Base-by-base conservation (phyloP, 2,797 vertebrate species). In the Coranthus polyacanthus region DNA sequence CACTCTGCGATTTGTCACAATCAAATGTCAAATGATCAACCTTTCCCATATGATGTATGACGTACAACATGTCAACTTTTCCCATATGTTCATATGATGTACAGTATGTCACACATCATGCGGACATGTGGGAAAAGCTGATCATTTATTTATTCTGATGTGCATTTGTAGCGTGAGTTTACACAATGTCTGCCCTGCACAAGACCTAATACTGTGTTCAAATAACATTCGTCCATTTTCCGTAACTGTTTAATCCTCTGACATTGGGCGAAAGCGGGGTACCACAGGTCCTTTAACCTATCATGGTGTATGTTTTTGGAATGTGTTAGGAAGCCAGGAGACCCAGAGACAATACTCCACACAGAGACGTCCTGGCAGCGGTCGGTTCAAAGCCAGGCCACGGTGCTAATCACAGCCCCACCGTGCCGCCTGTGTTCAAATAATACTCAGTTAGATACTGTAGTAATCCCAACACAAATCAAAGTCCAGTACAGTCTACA, bases 391-490 rank as follows among this genome's bases (percentile, higher is more conserved):
- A n/a, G n/a, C n/a, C n/a, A n/a, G n/a, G n/a, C n/a, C n/a, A n/a
- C n/a, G n/a, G n/a, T n/a, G n/a, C n/a, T n/a, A n/a, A n/a, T n/a
- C n/a, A n/a, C n/a, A n/a, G n/a, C n/a, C n/a, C n/a, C n/a, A n/a
- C n/a, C n/a, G n/a, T n/a, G n/a, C n/a, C n/a, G n/a, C n/a, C 73
- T 58, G 16, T 81, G 86, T 91, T 90, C 88, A 91, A 84, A 73
- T 75, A 75, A 72, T 39, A 2, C 52, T 47, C n/a, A n/a, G 12
- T 32, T 65, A 76, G 76, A 84, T 78, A 79, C 22, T 68, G 2
- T 39, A 13, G 37, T 55, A 79, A 64, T 72, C 62, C 75, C 63
- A 56, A 63, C 63, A 75, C 50, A 83, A 88, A 86, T 88, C 82
- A 81, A 24, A 63, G 44, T 21, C 13, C 5, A 54, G 72, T 41